Conservation (phyloP, 2,113 vertebrate species). For the Neoarius graeffei region DNA sequence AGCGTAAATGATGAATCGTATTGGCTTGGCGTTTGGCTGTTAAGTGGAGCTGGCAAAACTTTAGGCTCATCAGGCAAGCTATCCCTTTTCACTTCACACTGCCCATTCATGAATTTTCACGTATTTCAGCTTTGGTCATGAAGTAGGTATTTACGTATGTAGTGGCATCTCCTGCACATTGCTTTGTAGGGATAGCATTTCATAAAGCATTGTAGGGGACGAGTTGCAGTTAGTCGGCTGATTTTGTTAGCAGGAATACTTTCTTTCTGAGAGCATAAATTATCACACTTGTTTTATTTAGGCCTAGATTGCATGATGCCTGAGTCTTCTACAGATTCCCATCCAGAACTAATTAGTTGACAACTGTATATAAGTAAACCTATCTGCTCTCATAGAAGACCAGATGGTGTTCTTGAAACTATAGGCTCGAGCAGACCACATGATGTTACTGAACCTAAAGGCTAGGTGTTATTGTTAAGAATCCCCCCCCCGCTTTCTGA, state of each 20-base stretch:
- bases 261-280: background rate
- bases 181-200: background rate
- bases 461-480: background rate
- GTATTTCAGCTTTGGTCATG: background rate
- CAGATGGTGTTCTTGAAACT: slow-evolving; percentile 29
- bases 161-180: background rate
- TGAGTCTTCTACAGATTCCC: background rate
- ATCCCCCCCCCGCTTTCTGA: background rate
- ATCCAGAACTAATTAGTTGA: background rate
- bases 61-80: background rate
- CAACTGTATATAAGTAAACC: slow-evolving; percentile 27
- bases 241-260: background rate
- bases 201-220: background rate
- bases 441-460: slow-evolving; percentile 21
- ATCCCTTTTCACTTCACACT: background rate
- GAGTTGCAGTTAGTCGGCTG: background rate
- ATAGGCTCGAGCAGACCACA: slow-evolving; percentile 25
- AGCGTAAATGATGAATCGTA: background rate
- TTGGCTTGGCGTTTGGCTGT: background rate
- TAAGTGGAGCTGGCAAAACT: background rate
- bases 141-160: background rate
- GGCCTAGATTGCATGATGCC: background rate
- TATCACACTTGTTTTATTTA: background rate
- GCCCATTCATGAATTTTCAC: background rate
- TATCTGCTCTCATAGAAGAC: slow-evolving; percentile 12